A percentile compares a stretch with the other conserved stretches of the same genome.
Conservation (phyloP, 1,140 invertebrate species). For the Physella acuta region DNA sequence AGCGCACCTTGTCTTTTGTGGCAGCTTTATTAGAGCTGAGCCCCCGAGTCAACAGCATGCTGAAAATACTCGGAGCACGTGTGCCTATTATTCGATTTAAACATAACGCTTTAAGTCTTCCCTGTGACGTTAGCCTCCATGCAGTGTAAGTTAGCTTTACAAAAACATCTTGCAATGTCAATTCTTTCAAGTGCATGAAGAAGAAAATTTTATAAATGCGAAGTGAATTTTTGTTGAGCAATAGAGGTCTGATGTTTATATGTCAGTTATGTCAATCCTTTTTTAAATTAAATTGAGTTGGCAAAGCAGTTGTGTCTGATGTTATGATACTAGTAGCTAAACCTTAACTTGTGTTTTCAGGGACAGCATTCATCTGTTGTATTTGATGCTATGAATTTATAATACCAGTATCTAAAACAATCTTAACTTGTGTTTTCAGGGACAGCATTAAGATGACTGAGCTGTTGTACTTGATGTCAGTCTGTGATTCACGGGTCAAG, state of each 20-base stretch:
- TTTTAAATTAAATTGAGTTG: too few species aligned
- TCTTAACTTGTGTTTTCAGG: slow-evolving; percentile 3
- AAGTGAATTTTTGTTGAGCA: not conserved
- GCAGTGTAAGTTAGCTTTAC: slow-evolving; percentile 1
- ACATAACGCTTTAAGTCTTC: not conserved
- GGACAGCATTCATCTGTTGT: too few species aligned
- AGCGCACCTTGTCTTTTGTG: slow-evolving; percentile 8
- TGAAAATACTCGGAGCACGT: slow-evolving; percentile 13
- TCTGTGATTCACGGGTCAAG: slow-evolving; percentile 6
- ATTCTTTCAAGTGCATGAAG: not conserved
- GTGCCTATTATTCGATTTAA: slow-evolving; percentile 21
- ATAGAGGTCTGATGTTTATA: not conserved
- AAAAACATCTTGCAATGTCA: not conserved
- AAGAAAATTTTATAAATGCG: not conserved
- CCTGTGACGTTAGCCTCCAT: slow-evolving; percentile 18
- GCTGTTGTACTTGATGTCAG: slow-evolving; percentile 6
- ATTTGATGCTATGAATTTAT: too few species aligned
- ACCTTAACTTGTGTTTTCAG: too few species aligned
- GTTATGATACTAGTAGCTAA: too few species aligned
- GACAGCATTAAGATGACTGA: slow-evolving; percentile 25
- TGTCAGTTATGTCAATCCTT: too few species aligned
- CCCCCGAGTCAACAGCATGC: not conserved
- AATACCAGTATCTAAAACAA: too few species aligned
- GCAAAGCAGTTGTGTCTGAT: too few species aligned
- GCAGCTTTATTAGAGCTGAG: slow-evolving; percentile 7